phyloP scores from a whole-genome alignment of 2,113 vertebrate species.

The Caranx ignobilis region DNA sequence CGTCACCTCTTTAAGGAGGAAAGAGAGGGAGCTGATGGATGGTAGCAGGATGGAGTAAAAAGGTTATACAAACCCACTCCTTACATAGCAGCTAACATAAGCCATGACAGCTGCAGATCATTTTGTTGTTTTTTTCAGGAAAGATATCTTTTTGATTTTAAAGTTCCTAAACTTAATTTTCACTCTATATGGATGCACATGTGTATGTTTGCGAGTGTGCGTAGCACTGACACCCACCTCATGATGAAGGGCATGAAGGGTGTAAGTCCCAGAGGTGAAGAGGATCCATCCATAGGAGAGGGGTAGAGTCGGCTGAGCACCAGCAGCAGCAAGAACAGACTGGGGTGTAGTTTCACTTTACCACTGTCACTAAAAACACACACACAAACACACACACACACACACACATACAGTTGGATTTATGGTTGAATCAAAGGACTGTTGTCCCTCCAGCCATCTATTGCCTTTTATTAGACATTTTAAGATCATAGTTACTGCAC shows the following conservation, averaged over 20 bases:
- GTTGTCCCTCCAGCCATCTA: not conserved
- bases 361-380: conserved; percentile 79
- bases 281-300: conserved; percentile 94
- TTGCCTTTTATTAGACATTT: not conserved
- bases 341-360: conserved; percentile 89
- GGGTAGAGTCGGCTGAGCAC: conserved; percentile 94
- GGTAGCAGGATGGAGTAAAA: not conserved
- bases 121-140: too few species aligned
- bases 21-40: not conserved
- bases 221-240: conserved; percentile 83
- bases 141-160: too few species aligned
- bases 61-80: not conserved
- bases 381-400: conserved; percentile 47
- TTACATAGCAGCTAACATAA: too few species aligned
- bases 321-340: conserved; percentile 92
- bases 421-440: not conserved
- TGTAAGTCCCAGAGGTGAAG: conserved; percentile 89
- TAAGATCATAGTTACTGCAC: not conserved
- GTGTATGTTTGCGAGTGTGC: not conserved
- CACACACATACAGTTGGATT: not conserved
- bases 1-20: not conserved
- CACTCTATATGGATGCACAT: not conserved
- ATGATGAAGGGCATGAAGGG: conserved; percentile 92
- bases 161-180: not conserved
- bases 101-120: not conserved